Evolutionary conservation across 1,140 invertebrate genomes (phyloP), one percentile per base, ranked within the genome.

Genomic region (Coenobita brevimanus): DNA sequence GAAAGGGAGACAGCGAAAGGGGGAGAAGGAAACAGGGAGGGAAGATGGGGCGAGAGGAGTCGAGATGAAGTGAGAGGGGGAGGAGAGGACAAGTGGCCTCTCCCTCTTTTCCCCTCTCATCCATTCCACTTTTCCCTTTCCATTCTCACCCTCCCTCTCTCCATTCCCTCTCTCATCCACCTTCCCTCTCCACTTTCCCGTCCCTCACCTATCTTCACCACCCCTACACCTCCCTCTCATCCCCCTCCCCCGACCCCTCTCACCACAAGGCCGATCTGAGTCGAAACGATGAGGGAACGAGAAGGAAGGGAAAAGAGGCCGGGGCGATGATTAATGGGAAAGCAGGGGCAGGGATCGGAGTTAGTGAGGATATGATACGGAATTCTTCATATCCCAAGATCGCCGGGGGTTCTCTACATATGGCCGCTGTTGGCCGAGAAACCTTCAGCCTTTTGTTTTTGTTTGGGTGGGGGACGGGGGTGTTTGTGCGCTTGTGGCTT

Each of bases 341-440:
- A 83, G 69, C 71, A 50, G 46, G 43, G 71, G 67, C 67, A 38
- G 71, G 82, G 60, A 30, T 75, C 21, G 46, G 67, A 57, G 82
- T 83, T 83, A 83, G 82, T 8, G 67, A 57, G 75, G 82, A 83
- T 83, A 73, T 73, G 82, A 83, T 83, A 83, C 82, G 67, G 82
- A 75, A 83, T 83, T 73, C 82, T 83, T 83, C 82, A 83, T 83
- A 83, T 73, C 81, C n/a, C 43, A 27, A 83, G 82, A 83, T 83
- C 67, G 46, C 60, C 10, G n/a, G 82, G 67, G 57, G 82, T 83
- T 83, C n/a, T 75, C 71, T 83, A 83, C 82, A 83, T 73, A 83
- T 73, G 82, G 82, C 17, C 43, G n/a, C n/a, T n/a, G n/a, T n/a
- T n/a, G n/a, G n/a, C n/a, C n/a, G n/a, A n/a, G n/a, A n/a, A n/a